A percentile compares a stretch with the other conserved stretches of the same genome.
These are phyloP conservation scores for Pristionchus entomophagus DNA, from an alignment of 2,888 invertebrate genomes.

Conservation along the genomic window DNA sequence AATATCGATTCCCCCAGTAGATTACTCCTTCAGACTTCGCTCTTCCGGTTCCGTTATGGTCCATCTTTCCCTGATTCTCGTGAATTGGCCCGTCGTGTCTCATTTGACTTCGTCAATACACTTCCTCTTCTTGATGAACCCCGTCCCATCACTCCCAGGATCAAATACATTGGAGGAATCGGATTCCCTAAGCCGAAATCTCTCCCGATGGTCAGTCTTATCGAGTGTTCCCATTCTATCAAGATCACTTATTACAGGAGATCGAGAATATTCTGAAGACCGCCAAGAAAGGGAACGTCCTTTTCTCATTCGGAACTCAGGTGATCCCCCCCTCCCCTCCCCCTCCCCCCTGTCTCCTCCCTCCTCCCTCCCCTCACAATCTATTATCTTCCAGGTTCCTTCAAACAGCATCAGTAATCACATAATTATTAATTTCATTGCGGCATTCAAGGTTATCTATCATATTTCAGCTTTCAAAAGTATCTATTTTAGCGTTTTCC, in stretches of 20 bases:
- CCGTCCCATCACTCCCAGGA: not conserved
- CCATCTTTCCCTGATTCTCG: slow-evolving; percentile 28
- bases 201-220: not conserved
- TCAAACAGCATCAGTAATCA: not conserved
- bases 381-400: slow-evolving; percentile 48
- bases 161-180: slow-evolving; percentile 37
- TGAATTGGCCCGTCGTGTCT: not conserved
- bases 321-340: too few species aligned
- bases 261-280: slow-evolving; percentile 50
- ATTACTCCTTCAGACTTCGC: not conserved
- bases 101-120: too few species aligned
- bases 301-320: slow-evolving; percentile 67
- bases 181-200: slow-evolving; percentile 3
- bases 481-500: slow-evolving; percentile 10
- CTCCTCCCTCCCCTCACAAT: too few species aligned
- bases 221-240: too few species aligned
- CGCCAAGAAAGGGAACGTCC: slow-evolving; percentile 54
- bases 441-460: not conserved
- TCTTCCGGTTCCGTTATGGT: slow-evolving; percentile 1
- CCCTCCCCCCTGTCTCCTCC: too few species aligned
- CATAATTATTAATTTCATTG: not conserved
- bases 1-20: too few species aligned
- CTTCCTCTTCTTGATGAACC: slow-evolving; percentile 33
- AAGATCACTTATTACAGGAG: slow-evolving; percentile 40
- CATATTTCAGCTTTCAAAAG: not conserved